Base-by-base conservation (phyloP, 2,113 vertebrate genomes). In the Coreoperca whiteheadi region DNA sequence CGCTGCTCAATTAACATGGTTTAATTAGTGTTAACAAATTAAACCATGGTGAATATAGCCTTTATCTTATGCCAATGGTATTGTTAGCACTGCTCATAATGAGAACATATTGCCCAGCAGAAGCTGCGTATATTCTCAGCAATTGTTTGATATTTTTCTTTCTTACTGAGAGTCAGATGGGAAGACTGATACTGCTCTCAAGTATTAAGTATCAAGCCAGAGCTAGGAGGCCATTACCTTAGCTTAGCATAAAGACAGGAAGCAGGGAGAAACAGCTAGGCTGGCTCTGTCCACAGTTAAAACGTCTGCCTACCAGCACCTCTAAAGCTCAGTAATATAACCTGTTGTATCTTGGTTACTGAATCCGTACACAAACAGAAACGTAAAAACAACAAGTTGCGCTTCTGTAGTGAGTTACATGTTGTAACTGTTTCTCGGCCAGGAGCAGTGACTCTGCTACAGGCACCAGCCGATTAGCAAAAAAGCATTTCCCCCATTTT, bases 21-120 rank as follows among this genome's bases (percentile, higher is more conserved):
- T 80, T 84, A 78, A 88, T 86, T 78, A 68, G 77, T 68, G 81
- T 72, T 69, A 75, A 79, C 66, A 74, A 74, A 68, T 60, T 34
- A 77, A 82, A 56, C 15, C 74, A 50, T 21, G 34, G 21, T 85
- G 57, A 66, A 61, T 74, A 70, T n/a, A 39, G 28, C 51, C 59
- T 54, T 76, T 43, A 89, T 80, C 63, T 50, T 34, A 18, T 59
- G 61, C 39, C 43, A 54, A 30, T 34, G 56, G 48, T 72, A 63
- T 60, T 65, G 76, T 65, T 75, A 41, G 37, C 16, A 4, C 25
- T 34, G 32, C n/a, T 23, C 11, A 43, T 12, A 15, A 53, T 54
- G 50, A 9, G 48, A 34, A 74, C n/a, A 66, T 50, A 28, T 12
- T 37, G 8, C 9, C 4, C 11, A 25, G 15, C 3, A 56, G 25